Conservation (phyloP, 2,797 vertebrate species). For the Eupleurogrammus muticus region DNA sequence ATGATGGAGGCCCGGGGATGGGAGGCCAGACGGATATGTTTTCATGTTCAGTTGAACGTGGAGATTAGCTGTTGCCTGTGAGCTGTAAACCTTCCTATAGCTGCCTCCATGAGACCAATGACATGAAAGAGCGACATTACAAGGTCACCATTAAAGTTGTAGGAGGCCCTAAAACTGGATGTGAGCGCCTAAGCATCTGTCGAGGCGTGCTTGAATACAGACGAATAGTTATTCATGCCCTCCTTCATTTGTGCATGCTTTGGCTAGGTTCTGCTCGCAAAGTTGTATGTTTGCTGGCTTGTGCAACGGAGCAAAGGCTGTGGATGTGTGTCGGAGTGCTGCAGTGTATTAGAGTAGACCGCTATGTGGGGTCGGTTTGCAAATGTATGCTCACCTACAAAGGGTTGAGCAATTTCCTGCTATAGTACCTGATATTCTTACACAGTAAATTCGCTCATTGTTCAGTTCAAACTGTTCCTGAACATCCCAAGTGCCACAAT, state of each 20-base stretch:
- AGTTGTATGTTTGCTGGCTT: constrained; percentile 53
- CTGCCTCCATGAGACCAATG: constrained; percentile 19
- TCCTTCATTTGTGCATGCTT: not conserved
- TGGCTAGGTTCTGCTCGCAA: constrained; percentile 9
- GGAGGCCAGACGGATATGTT: constrained; percentile 38
- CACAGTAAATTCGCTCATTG: constrained; percentile 35
- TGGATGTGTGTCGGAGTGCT: constrained; percentile 25
- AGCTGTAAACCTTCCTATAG: constrained; percentile 24
- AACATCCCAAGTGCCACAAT: constrained; percentile 30
- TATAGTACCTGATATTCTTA: constrained; percentile 20
- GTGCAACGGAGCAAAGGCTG: constrained; percentile 57
- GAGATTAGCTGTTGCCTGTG: constrained; percentile 27
- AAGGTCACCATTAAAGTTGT: constrained; percentile 53
- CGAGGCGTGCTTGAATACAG: not conserved
- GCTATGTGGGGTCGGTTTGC: constrained; percentile 27
- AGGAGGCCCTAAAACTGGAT: constrained; percentile 35
- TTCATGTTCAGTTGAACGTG: constrained; percentile 53
- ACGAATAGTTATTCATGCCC: constrained; percentile 1
- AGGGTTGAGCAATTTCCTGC: constrained; percentile 31
- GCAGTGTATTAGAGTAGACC: constrained; percentile 37
- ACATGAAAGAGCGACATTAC: constrained; percentile 9
- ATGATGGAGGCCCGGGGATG: constrained; percentile 10
- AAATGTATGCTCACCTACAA: constrained; percentile 24
- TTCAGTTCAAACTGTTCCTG: constrained; percentile 13
- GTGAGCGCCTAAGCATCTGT: constrained; percentile 19